Evolutionary conservation across 2,888 invertebrate genomes (phyloP).

Genomic region (Drosophila maculinotata): DNA sequence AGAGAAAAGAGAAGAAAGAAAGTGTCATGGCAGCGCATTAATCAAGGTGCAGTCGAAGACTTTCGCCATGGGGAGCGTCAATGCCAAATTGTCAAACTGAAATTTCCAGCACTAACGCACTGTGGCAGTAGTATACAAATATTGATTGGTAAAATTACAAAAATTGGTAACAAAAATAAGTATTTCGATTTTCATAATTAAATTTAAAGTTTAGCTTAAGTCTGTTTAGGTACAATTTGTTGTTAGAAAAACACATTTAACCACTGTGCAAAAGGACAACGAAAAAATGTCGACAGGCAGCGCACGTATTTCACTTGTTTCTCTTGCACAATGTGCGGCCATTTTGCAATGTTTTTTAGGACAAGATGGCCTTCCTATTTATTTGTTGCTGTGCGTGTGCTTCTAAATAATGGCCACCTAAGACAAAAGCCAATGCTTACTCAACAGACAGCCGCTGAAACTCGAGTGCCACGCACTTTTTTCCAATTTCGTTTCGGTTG

Average conservation of each 20-base stretch:
- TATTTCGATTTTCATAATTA: too few relatives aligned
- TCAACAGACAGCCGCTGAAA: constrained; percentile 11
- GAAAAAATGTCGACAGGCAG: constrained; percentile 31
- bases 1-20: constrained; percentile 8
- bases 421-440: constrained; percentile 48
- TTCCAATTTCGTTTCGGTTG: constrained; percentile 48
- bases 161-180: not conserved
- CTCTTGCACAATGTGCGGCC: constrained; percentile 48
- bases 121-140: constrained; percentile 8
- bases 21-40: constrained; percentile 59
- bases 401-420: constrained; percentile 67
- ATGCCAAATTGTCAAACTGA: constrained; percentile 45
- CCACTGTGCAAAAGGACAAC: constrained; percentile 39
- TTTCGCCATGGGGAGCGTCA: constrained; percentile 35
- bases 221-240: too few relatives aligned
- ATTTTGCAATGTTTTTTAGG: constrained; percentile 42
- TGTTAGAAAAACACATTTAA: too few relatives aligned
- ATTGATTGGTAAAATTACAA: not conserved
- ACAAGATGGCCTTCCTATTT: constrained; percentile 11
- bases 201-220: too few relatives aligned
- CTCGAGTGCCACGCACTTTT: constrained; percentile 41
- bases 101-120: constrained; percentile 23
- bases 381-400: constrained; percentile 55
- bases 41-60: constrained; percentile 68
- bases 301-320: constrained; percentile 61